A percentile compares a stretch with the other conserved stretches of the same genome.
Conservation (phyloP, 2,113 vertebrate species). For the Mungos mungo region DNA sequence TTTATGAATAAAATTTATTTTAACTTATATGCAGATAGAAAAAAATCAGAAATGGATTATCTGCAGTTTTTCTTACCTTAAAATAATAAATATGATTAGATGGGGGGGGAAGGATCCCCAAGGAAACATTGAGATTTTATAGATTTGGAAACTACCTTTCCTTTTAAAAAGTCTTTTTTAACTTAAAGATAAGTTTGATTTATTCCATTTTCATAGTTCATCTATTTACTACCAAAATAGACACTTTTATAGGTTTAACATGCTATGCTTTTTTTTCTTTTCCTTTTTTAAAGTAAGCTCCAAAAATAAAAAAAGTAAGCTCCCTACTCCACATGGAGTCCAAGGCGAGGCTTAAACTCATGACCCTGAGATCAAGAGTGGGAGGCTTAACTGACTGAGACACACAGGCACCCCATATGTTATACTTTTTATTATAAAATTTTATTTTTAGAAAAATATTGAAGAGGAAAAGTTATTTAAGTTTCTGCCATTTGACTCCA, state of each 20-base stretch:
- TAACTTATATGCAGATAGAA: constrained; percentile 34
- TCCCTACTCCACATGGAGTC: too few species aligned
- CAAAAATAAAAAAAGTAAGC: too few species aligned
- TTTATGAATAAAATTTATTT: constrained; percentile 42
- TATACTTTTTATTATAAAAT: constrained; percentile 30
- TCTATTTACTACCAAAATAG: constrained; percentile 18
- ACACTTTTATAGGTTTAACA: not conserved
- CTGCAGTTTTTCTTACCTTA: not conserved
- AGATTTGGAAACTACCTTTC: constrained; percentile 11
- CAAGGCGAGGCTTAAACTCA: too few species aligned
- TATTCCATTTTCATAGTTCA: not conserved
- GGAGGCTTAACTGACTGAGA: too few species aligned
- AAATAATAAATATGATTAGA: not conserved
- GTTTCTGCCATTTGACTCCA: not conserved
- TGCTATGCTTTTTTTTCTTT: not conserved
- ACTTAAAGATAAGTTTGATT: constrained; percentile 12
- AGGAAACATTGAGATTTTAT: not conserved
- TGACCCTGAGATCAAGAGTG: too few species aligned
- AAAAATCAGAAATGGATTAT: not conserved
- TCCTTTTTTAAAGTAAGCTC: too few species aligned
- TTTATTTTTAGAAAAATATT: not conserved
- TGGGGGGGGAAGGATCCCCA: not conserved
- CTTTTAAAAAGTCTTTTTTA: not conserved
- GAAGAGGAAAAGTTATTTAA: constrained; percentile 12
- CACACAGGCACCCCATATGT: not conserved